phyloP scores from a whole-genome alignment of 2,113 vertebrate genomes.

The Lasiurus cinereus region DNA sequence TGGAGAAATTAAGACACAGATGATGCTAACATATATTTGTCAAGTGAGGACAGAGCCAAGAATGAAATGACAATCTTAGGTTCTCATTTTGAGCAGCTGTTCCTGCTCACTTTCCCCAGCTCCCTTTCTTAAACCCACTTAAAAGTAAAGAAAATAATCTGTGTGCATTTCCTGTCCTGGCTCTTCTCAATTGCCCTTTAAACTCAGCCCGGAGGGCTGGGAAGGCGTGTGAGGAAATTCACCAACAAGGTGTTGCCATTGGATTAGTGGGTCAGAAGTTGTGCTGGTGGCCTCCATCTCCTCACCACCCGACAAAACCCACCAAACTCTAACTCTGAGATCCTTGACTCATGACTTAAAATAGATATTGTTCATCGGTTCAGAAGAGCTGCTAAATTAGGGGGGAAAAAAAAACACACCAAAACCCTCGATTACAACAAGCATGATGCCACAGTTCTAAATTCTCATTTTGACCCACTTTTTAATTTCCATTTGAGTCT shows the following conservation, averaged over 20 bases:
- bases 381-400: not conserved
- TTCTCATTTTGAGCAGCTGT: not conserved
- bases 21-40: rapidly evolving
- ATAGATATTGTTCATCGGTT: not conserved
- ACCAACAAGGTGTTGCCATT: slow-evolving; percentile 40
- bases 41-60: not conserved
- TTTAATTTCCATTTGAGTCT: not conserved
- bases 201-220: not conserved
- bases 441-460: too few species aligned
- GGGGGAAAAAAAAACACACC: not conserved
- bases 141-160: not conserved
- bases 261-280: not conserved
- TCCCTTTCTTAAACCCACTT: not conserved
- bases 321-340: not conserved
- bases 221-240: slow-evolving; percentile 66
- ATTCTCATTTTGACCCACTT: not conserved
- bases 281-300: not conserved
- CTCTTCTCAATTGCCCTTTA: not conserved
- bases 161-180: not conserved
- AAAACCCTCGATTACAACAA: not conserved
- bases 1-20: not conserved
- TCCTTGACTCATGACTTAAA: not conserved
- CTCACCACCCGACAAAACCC: not conserved
- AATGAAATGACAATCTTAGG: rapidly evolving
- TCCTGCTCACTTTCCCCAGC: not conserved